phyloP scores from a whole-genome alignment of 2,113 vertebrate species.

The Axis porcinus region DNA sequence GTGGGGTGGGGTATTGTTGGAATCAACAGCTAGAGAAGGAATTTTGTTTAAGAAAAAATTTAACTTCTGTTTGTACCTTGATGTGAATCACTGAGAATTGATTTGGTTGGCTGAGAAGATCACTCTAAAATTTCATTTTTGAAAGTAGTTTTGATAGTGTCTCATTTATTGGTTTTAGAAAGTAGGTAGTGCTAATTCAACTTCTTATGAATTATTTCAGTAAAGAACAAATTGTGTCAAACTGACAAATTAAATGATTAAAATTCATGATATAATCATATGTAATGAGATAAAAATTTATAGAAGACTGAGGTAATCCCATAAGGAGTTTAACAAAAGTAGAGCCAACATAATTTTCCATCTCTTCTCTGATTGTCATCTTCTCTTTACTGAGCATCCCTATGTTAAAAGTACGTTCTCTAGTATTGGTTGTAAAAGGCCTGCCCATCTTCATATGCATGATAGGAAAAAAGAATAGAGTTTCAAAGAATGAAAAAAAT shows the following conservation, averaged over 20 bases:
- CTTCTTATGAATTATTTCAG: constrained; percentile 44
- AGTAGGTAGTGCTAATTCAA: background rate
- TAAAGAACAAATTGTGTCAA: constrained; percentile 56
- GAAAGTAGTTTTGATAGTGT: constrained; percentile 17
- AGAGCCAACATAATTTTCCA: background rate
- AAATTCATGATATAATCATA: constrained; percentile 18
- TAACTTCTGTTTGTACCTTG: background rate
- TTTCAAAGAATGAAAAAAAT: background rate
- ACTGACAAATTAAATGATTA: constrained; percentile 48
- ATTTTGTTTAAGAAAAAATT: constrained; percentile 14
- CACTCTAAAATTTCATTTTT: constrained; percentile 21
- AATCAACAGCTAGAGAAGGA: constrained; percentile 14
- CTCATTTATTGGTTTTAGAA: constrained; percentile 48
- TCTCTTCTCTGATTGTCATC: background rate
- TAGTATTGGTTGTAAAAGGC: background rate
- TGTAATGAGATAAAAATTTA: background rate
- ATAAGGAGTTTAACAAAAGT: background rate
- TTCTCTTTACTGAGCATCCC: background rate
- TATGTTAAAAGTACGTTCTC: background rate
- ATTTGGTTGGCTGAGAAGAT: constrained; percentile 26
- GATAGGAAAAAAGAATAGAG: background rate
- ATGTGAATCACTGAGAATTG: background rate
- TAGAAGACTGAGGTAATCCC: background rate
- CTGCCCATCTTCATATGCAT: background rate
- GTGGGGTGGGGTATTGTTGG: background rate